Percentiles rank a stretch among this genome's conserved stretches.
Conservation (phyloP, 2,888 invertebrate genomes). For the Chelonus formosanus region DNA sequence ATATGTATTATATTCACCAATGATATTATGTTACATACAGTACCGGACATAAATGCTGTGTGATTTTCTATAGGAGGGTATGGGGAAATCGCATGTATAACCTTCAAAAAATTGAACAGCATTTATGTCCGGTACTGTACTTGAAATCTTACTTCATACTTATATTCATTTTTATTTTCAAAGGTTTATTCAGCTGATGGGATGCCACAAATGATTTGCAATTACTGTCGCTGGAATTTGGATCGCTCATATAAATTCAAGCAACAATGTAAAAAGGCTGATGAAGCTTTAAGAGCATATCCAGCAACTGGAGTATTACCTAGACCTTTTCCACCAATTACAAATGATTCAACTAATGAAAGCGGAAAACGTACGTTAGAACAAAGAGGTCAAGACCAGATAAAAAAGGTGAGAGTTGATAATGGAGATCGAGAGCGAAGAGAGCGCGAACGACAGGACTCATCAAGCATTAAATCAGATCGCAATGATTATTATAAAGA, state of each 20-base stretch:
- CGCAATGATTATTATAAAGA: constrained; percentile 59
- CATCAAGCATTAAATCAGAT: constrained; percentile 46
- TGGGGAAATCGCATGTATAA: too few relatives aligned
- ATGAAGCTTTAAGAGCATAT: constrained; percentile 75
- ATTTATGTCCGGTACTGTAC: too few relatives aligned
- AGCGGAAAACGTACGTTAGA: constrained; percentile 53
- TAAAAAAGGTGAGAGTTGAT: constrained; percentile 57
- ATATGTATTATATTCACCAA: background rate
- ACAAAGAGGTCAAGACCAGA: constrained; percentile 46
- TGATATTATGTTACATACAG: background rate
- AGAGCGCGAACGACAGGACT: constrained; percentile 47
- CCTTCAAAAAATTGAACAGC: too few relatives aligned
- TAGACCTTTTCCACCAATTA: constrained; percentile 66
- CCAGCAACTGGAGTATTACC: constrained; percentile 73
- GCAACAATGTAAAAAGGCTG: constrained; percentile 78
- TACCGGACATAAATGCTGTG: too few relatives aligned
- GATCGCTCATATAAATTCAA: constrained; percentile 79
- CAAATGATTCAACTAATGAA: constrained; percentile 53
- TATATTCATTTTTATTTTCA: background rate
- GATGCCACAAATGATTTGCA: constrained; percentile 79
- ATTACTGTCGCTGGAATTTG: constrained; percentile 74
- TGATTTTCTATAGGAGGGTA: too few relatives aligned
- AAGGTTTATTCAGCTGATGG: constrained; percentile 69
- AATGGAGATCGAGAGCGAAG: constrained; percentile 48
- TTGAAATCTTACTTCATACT: background rate